A percentile compares a stretch with the other conserved stretches of the same genome.
phyloP scores from a whole-genome alignment of 2,797 vertebrate species.

The Etheostoma nigrum region DNA sequence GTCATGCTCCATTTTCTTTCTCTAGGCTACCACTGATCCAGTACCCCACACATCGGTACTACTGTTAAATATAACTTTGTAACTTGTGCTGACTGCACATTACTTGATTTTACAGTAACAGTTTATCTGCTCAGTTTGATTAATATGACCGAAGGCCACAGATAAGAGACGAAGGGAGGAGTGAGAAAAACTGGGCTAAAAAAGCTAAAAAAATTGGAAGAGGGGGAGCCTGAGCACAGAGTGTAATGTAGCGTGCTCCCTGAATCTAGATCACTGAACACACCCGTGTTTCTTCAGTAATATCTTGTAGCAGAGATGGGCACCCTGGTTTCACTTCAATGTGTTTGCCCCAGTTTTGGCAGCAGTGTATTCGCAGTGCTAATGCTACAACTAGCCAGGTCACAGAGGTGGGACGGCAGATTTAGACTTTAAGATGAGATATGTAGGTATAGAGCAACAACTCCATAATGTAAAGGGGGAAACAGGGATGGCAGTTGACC shows the following conservation, averaged over 20 bases:
- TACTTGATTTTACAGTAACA: slow-evolving; percentile 34
- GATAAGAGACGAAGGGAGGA: slow-evolving; percentile 36
- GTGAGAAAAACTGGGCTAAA: slow-evolving; percentile 35
- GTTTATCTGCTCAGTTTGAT: slow-evolving; percentile 58
- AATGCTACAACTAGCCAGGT: slow-evolving; percentile 27
- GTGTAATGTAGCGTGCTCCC: slow-evolving; percentile 75
- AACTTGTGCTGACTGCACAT: slow-evolving; percentile 39
- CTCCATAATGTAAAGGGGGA: neutral
- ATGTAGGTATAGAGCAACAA: too few relatives aligned
- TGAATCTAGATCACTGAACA: slow-evolving; percentile 83
- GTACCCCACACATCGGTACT: neutral
- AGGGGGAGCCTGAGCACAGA: slow-evolving; percentile 44
- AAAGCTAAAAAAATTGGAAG: slow-evolving; percentile 54
- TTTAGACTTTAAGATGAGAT: slow-evolving; percentile 21
- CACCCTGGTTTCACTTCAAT: slow-evolving; percentile 42
- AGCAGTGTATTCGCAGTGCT: slow-evolving; percentile 8
- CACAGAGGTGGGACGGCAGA: slow-evolving; percentile 20
- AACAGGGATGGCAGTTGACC: neutral
- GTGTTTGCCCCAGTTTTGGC: slow-evolving; percentile 59
- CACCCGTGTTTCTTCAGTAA: slow-evolving; percentile 68
- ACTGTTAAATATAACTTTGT: slow-evolving; percentile 32
- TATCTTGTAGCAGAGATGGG: slow-evolving; percentile 59
- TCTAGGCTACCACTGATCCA: slow-evolving; percentile 30
- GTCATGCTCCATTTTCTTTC: slow-evolving; percentile 13
- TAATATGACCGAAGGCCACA: slow-evolving; percentile 43